phyloP scores from a whole-genome alignment of 53 echinoderm and acorn worm species.

The Crossaster papposus region DNA sequence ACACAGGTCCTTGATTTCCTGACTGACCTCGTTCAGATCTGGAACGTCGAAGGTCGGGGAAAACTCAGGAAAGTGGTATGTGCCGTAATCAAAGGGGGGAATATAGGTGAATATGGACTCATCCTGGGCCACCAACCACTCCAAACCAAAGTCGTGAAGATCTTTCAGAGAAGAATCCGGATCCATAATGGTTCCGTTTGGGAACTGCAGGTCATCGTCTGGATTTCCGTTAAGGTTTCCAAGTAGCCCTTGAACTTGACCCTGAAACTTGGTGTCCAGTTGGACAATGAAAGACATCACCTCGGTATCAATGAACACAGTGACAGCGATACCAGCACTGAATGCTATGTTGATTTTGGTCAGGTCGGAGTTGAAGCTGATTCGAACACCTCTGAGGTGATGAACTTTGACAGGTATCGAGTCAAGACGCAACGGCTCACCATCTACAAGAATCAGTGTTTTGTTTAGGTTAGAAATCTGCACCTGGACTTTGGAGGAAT shows the following conservation, averaged over 20 bases:
- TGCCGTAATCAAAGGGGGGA: slow-evolving; percentile 62
- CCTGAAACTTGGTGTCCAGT: slow-evolving; percentile 54
- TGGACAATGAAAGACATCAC: slow-evolving; percentile 71
- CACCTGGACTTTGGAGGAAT: slow-evolving; percentile 61
- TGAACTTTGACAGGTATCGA: slow-evolving; percentile 38
- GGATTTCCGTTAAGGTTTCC: slow-evolving; percentile 66
- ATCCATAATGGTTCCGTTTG: slow-evolving; percentile 52
- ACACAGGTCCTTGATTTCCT: slow-evolving; percentile 64
- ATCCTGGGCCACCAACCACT: slow-evolving; percentile 54
- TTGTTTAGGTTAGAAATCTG: slow-evolving; percentile 57
- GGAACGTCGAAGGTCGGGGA: slow-evolving; percentile 58
- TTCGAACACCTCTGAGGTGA: slow-evolving; percentile 30
- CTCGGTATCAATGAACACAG: slow-evolving; percentile 40
- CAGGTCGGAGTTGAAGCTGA: slow-evolving; percentile 50
- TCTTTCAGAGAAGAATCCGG: slow-evolving; percentile 38
- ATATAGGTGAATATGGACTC: slow-evolving; percentile 65
- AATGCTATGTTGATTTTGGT: slow-evolving; percentile 44
- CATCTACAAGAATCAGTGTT: slow-evolving; percentile 60
- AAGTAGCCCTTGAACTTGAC: slow-evolving; percentile 56
- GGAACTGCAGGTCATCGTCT: slow-evolving; percentile 64
- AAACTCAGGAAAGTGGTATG: slow-evolving; percentile 55
- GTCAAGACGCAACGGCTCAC: slow-evolving; percentile 30
- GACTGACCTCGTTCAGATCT: slow-evolving; percentile 39
- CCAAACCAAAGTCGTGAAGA: slow-evolving; percentile 62
- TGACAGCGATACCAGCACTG: slow-evolving; percentile 41